These are phyloP conservation scores for Hemaris fuciformis DNA, from an alignment of 2,888 invertebrate species.

Conservation along the genomic window DNA sequence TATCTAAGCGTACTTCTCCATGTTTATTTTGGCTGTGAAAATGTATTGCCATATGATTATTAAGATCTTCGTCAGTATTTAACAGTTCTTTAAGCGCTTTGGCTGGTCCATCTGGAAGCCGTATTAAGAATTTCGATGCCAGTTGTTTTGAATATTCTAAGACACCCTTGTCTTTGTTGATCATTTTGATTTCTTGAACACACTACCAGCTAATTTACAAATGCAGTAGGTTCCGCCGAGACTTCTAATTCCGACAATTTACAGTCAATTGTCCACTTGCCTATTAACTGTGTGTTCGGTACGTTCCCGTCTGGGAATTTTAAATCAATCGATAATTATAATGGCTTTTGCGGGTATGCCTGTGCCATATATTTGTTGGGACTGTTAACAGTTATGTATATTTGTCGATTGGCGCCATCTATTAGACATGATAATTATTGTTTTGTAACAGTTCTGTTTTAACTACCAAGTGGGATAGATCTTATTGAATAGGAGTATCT, in stretches of 20 bases:
- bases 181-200: neutral
- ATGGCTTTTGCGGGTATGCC: no score
- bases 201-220: neutral
- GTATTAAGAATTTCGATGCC: neutral
- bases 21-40: neutral
- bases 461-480: no score
- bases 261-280: neutral
- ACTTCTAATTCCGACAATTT: no score
- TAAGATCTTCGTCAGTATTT: neutral
- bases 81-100: neutral
- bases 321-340: no score
- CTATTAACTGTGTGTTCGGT: neutral
- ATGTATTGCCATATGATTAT: neutral
- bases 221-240: neutral
- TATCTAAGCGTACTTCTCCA: neutral
- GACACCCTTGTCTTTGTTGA: neutral
- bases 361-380: no score
- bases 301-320: no score
- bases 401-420: no score
- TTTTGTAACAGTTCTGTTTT: no score
- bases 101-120: neutral
- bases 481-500: no score
- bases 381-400: no score
- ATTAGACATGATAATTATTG: no score
- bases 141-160: neutral